Conservation (phyloP, 2,797 vertebrate genomes). For the Chaetophractus vellerosus region DNA sequence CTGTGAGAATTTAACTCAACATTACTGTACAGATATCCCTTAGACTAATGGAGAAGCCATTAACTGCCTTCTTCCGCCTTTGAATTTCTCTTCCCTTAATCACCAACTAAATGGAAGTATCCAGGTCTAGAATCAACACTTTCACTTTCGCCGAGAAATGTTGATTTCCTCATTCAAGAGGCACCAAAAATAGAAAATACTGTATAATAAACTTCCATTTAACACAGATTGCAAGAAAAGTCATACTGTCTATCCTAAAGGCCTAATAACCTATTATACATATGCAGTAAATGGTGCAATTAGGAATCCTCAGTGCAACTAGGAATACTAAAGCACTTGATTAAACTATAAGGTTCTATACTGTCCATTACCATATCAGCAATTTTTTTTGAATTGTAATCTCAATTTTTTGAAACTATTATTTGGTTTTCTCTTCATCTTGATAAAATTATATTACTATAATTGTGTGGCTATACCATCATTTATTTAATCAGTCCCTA, state of each 20-base stretch:
- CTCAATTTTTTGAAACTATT: not conserved
- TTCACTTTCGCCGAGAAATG: slow-evolving; percentile 69
- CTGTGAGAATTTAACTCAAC: slow-evolving; percentile 47
- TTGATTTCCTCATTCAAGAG: slow-evolving; percentile 5
- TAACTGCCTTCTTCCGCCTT: not conserved
- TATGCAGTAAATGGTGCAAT: not conserved
- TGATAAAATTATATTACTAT: slow-evolving; percentile 35
- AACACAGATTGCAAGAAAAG: not conserved
- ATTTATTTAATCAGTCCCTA: not conserved
- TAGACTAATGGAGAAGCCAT: not conserved
- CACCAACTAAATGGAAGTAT: not conserved
- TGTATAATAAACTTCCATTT: not conserved
- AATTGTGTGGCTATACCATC: no score
- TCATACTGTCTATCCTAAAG: not conserved
- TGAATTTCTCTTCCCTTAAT: slow-evolving; percentile 59
- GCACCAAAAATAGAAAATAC: not conserved
- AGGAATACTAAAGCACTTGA: not conserved
- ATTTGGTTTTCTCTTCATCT: no score
- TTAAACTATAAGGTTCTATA: not conserved
- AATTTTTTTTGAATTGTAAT: not conserved
- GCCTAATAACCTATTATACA: not conserved
- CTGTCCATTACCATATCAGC: not conserved
- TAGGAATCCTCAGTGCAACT: no score
- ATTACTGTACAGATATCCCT: slow-evolving; percentile 5
- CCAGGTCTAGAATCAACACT: not conserved